Percentiles rank a stretch among this genome's conserved stretches.
phyloP scores from a whole-genome alignment of 2,797 vertebrate species.

The Acridotheres tristis region DNA sequence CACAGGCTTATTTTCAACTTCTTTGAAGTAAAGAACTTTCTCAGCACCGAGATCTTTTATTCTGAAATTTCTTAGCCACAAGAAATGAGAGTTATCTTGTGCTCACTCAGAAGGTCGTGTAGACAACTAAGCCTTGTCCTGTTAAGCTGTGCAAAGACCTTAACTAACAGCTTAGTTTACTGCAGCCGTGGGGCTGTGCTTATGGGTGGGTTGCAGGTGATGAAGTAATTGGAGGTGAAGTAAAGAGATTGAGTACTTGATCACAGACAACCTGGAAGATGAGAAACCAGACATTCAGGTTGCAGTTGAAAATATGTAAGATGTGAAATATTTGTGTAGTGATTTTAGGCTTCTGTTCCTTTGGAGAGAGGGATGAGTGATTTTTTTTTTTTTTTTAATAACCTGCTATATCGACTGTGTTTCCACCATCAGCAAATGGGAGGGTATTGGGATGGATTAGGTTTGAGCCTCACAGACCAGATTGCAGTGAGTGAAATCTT shows the following conservation, averaged over 20 bases:
- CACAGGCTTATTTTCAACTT: not conserved
- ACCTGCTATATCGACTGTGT: not conserved
- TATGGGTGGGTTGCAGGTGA: too few relatives aligned
- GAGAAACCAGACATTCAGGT: not conserved
- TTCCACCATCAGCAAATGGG: not conserved
- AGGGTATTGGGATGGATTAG: not conserved
- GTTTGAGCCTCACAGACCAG: not conserved
- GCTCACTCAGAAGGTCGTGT: not conserved
- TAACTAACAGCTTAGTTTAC: not conserved
- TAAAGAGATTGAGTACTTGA: not conserved
- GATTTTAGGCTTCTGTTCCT: not conserved
- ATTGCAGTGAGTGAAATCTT: not conserved
- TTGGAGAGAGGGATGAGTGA: not conserved
- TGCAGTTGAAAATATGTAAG: not conserved
- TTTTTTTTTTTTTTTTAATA: not conserved
- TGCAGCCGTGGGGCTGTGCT: not conserved
- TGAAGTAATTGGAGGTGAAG: not conserved
- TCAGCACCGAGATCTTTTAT: not conserved
- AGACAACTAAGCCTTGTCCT: not conserved
- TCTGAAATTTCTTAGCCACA: not conserved
- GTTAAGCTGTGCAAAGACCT: not conserved
- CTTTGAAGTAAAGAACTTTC: not conserved
- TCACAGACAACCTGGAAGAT: not conserved
- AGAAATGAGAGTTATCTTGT: too few relatives aligned
- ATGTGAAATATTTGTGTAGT: not conserved